Evolutionary conservation across 2,797 vertebrate genomes (phyloP), one percentile per base, ranked within the genome.

Genomic region (Brachyrhaphis roseni): DNA sequence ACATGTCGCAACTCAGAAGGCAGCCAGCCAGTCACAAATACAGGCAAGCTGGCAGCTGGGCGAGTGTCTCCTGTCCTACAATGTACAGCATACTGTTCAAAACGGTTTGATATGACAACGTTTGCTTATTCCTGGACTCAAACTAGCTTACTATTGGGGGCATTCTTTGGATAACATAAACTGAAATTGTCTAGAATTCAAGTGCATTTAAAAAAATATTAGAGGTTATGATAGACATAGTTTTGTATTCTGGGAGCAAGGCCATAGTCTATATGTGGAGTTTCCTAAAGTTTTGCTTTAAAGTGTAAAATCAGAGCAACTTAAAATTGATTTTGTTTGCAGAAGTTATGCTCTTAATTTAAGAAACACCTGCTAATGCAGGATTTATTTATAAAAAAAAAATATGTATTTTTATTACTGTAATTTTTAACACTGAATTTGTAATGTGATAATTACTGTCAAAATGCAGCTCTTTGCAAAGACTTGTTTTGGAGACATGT

Each of bases 21-120:
- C 82, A 81, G 43, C 13, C 34, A 70, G 66, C 49, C 59, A 72
- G 77, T 82, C 78, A 82, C 78, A 79, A 82, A 88, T 86, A 80
- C 81, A 87, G 83, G 84, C 10, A 13, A 68, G 75, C 1, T 74
- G 78, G 78, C 71, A 77, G 79, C 70, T 2, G 8, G 74, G 81
- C 78, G 74, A 77, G 78, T 28, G 49, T 78, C 68, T 83, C 31
- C 20, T 66, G 73, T 86, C 31, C 74, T 82, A 66, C 46, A 62
- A 45, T 76, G 51, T 31, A 53, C 43, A 47, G 26, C 66, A 45
- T 87, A 47, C 73, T 59, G 51, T 71, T 77, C 76, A 75, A 64
- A n/a, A 36, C 10, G 4, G 31, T 66, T 46, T 80, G 78, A 81
- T 57, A 68, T 78, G 59, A 73, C 31, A 76, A 59, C 5, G 16